Base-by-base conservation (phyloP, 2,113 vertebrate species). In the Lophochroa leadbeateri region DNA sequence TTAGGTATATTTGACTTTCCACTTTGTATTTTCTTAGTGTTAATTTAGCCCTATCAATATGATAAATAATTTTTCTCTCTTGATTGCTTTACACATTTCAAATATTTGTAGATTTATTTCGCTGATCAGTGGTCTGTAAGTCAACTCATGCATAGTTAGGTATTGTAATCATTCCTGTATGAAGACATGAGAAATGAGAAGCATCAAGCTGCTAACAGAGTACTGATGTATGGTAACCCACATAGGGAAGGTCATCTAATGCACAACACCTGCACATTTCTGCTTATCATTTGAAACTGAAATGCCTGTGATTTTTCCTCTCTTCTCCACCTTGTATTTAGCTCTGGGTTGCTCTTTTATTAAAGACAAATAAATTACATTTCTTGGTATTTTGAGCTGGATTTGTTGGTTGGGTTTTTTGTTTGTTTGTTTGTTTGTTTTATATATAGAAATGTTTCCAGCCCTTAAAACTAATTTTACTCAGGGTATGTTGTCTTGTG, bases 261-360 rank as follows among this genome's bases (percentile, higher is more conserved):
- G 89, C 52, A 82, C 79, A 92, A 52, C 95, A 97, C 92, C 96
- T 95, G 94, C 91, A 95, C 82, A 61, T 96, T 94, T 97, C 96
- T 95, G 87, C 86, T 94, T 92, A 91, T 82, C 57, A 64, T 88
- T 77, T 77, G 49, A 88, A 96, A 92, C 37, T 57, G 50, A 92
- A 96, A 84, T 50, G 79, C 37, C 19, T 84, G 33, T 64, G 71
- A 64, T 68, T 96, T 90, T 57, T 17, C 13, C 21, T 11, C 35
- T 69, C 33, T 86, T 82, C 61, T 63, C 27, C 20, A 67, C 24
- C 15, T 14, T 76, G 10, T 80, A n/a, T 95, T 92, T 53, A 86
- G 25, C 21, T 70, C 8, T 43, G 4, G 10, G 17, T 47, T 81
- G 11, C 17, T 88, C 60, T 88, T 11, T 77, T 80, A 67, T 81